Base-by-base conservation (phyloP, 1,140 invertebrate genomes). In the Lutraria rhynchaena region DNA sequence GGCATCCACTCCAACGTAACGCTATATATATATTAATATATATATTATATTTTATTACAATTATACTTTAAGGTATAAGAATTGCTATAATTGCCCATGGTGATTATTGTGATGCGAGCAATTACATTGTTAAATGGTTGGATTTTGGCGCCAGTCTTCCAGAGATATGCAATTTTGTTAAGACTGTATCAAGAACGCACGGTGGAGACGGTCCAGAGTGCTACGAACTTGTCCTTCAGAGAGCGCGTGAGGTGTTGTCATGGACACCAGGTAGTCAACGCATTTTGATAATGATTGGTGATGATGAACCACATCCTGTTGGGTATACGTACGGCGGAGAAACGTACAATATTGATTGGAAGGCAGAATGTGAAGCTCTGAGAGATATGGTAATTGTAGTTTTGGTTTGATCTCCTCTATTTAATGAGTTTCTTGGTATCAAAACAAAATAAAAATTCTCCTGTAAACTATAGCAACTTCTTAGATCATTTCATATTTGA, bases 201-300 rank as follows among this genome's bases (percentile, higher is more conserved):
- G 87, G 87, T 2, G 85, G 85, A 13, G 86, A 88, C 57, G 73
- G 53, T n/a, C 83, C 84, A 9, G 88, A 89, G 44, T 88, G 87
- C 77, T 89, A 89, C 74, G 88, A 89, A 69, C 86, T 89, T n/a
- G 88, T 89, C 24, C 74, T 89, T n/a, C 67, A 83, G 19, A 57
- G 86, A 55, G 46, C 81, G 41, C 19, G 83, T 44, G 84, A 85
- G 13, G 85, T 86, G 19, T 78, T 90, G 51, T 87, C 89, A 31
- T 90, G 89, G 89, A 89, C 87, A 13, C 85, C 88, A 2, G 90
- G 88, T 15, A 85, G 85, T 29, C 83, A 89, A 67, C 80, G 89
- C 1, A 74, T 86, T 0, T 78, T 91, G 27, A 86, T 91, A 44
- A 84, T 90, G 73, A 90, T 91, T n/a, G 88, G 90, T 0, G 90